Evolutionary conservation across 1,140 invertebrate genomes (phyloP).

Genomic region (Seison nebaliae): DNA sequence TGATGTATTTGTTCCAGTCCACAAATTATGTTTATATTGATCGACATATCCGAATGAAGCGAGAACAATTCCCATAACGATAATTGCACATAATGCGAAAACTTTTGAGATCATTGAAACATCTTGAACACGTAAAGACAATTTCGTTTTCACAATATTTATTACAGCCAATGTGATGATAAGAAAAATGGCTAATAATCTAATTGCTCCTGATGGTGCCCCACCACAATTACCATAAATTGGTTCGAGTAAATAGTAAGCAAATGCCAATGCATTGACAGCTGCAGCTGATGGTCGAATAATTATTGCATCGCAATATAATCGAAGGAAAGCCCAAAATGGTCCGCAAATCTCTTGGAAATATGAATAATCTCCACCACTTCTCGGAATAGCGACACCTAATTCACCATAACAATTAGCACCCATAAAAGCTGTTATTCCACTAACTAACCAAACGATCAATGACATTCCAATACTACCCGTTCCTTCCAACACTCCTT

Average conservation of each 20-base stretch:
- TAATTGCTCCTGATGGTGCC: slow-evolving; percentile 17
- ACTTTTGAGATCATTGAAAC: slow-evolving; percentile 25
- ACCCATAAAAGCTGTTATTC: slow-evolving; percentile 39
- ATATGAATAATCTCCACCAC: slow-evolving; percentile 88
- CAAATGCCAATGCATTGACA: slow-evolving; percentile 77
- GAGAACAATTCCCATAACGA: slow-evolving; percentile 17
- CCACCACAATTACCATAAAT: slow-evolving; percentile 35
- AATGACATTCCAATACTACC: slow-evolving; percentile 10
- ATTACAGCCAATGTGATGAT: background rate
- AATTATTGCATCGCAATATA: slow-evolving; percentile 21
- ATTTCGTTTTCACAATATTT: slow-evolving; percentile 4
- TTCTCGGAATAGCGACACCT: slow-evolving; percentile 66
- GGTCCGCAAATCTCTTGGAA: slow-evolving; percentile 59
- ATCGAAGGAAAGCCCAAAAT: slow-evolving; percentile 9
- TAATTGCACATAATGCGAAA: slow-evolving; percentile 23
- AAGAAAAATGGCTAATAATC: slow-evolving; percentile 11
- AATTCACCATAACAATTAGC: slow-evolving; percentile 85
- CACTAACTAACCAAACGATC: slow-evolving; percentile 10
- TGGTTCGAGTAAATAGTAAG: slow-evolving; percentile 71
- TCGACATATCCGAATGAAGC: background rate
- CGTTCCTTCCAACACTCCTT: slow-evolving; percentile 10
- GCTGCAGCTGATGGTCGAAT: slow-evolving; percentile 65
- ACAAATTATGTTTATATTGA: background rate
- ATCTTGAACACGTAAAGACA: slow-evolving; percentile 18
- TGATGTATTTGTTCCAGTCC: background rate